These are phyloP conservation scores for Alaudala cheleensis DNA, from an alignment of 2,113 vertebrate species.

Conservation along the genomic window DNA sequence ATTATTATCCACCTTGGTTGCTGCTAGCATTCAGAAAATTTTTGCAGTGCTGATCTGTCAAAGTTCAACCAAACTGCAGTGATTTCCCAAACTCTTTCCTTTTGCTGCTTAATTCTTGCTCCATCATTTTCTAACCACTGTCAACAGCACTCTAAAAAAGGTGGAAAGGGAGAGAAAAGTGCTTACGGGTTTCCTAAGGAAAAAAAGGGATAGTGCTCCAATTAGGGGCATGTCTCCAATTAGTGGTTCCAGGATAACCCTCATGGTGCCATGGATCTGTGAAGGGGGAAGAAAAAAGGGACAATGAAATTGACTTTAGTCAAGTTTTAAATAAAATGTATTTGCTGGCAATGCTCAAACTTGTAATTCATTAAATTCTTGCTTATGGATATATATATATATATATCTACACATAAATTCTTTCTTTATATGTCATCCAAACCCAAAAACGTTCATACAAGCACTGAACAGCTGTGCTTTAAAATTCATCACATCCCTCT, in stretches of 20 bases:
- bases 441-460: not conserved
- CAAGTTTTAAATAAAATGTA: not conserved
- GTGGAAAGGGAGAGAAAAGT: not conserved
- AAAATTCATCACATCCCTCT: not conserved
- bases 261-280: constrained; percentile 92
- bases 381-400: not conserved
- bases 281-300: not conserved
- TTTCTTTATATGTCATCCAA: not conserved
- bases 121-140: not conserved
- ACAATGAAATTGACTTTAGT: not conserved
- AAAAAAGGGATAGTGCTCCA: constrained; percentile 92
- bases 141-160: not conserved
- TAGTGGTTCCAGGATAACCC: constrained; percentile 94
- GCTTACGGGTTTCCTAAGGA: constrained; percentile 95
- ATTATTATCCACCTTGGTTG: not conserved
- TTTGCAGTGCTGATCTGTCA: not conserved
- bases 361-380: not conserved
- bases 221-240: constrained; percentile 95
- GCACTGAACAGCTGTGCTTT: not conserved
- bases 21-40: not conserved
- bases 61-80: not conserved
- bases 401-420: not conserved
- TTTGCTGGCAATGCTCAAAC: not conserved
- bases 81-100: not conserved
- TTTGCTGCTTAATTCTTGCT: not conserved